Evolutionary conservation across 2,888 invertebrate species (phyloP).

Genomic region (Ochropleura plecta): DNA sequence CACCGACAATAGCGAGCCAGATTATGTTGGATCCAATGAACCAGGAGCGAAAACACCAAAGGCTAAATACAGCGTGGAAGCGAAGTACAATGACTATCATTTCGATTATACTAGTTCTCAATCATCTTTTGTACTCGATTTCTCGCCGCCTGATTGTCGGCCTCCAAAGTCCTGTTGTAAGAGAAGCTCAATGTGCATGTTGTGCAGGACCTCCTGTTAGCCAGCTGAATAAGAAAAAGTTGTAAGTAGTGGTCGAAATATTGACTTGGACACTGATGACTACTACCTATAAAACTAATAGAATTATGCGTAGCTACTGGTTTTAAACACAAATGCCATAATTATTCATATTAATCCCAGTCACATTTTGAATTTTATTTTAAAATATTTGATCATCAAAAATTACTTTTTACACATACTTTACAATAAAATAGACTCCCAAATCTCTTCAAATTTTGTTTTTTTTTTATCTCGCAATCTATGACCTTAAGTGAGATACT

Average conservation of each 20-base stretch:
- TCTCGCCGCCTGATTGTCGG: constrained; percentile 82
- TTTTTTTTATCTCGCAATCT: not conserved
- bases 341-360: constrained; percentile 8
- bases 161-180: constrained; percentile 80
- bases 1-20: constrained; percentile 65
- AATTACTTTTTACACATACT: constrained; percentile 1
- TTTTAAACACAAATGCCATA: constrained; percentile 22
- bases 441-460: not conserved
- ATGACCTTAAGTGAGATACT: not conserved
- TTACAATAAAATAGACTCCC: constrained; percentile 1
- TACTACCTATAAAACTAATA: not conserved
- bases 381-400: not conserved
- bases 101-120: constrained; percentile 87
- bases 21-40: constrained; percentile 42
- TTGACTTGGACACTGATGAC: not conserved
- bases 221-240: not conserved
- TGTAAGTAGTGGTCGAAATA: not conserved
- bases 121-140: constrained; percentile 85
- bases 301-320: constrained; percentile 37
- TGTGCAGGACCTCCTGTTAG: constrained; percentile 55
- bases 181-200: constrained; percentile 74
- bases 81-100: constrained; percentile 85
- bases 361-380: constrained; percentile 18
- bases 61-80: constrained; percentile 83
- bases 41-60: constrained; percentile 34